These are phyloP conservation scores for Vanessa atalanta DNA, from an alignment of 1,140 invertebrate species.

Conservation along the genomic window DNA sequence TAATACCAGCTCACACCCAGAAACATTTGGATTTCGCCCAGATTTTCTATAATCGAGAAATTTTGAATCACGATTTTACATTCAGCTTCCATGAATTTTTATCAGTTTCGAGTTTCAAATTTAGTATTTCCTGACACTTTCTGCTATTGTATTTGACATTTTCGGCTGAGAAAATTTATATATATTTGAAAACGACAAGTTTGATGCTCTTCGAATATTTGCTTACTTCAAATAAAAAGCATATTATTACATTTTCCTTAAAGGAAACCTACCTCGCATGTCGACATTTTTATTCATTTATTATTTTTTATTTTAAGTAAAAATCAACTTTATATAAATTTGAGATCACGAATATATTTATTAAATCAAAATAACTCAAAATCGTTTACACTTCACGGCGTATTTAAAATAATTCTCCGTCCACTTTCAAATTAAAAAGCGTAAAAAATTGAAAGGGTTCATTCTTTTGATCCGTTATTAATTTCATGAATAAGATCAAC, in stretches of 20 bases:
- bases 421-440: neutral
- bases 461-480: conserved; percentile 5
- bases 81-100: neutral
- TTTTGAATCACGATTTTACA: neutral
- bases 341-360: neutral
- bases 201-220: neutral
- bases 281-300: no score
- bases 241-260: conserved; percentile 4
- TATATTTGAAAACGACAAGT: conserved; percentile 2
- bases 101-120: conserved; percentile 2
- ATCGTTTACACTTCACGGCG: neutral
- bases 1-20: neutral
- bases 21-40: conserved; percentile 4
- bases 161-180: neutral
- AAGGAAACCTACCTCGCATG: no score
- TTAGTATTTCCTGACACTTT: neutral
- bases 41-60: conserved; percentile 6
- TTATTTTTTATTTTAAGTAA: no score
- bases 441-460: neutral
- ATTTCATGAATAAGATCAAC: conserved; percentile 3
- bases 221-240: neutral
- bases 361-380: neutral
- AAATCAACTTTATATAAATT: neutral
- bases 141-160: conserved; percentile 5
- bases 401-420: neutral